Base-by-base conservation (phyloP, 2,797 vertebrate species). In the Merluccius polli region DNA sequence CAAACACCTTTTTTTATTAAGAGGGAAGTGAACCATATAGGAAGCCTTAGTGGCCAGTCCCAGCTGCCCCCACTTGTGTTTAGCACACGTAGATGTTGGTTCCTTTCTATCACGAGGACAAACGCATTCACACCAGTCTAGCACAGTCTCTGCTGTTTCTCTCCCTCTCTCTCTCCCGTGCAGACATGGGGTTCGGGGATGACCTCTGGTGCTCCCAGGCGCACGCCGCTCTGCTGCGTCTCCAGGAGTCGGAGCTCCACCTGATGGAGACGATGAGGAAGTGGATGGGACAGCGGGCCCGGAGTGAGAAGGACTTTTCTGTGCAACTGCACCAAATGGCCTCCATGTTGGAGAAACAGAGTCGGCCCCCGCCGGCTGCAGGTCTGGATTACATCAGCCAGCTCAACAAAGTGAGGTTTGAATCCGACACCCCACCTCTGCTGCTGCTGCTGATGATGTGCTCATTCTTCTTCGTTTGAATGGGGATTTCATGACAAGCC, bases 261-360 rank as follows among this genome's bases (percentile, higher is more conserved):
- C 92, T 98, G 67, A 95, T 99, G 94, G 98, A 99, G 87, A 91
- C 94, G 75, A 97, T 98, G 95, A 97, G 95, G 89, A 98, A 96
- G 86, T 98, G 97, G 97, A 97, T 99, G 94, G 92, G 89, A 1
- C 97, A 98, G 91, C 92, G 97, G 0, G 95, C 95, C 0, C 98
- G 96, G 93, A 97, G 96, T 0, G 96, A 99, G 87, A 89, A 95
- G 4, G 97, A 99, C 74, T 98, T 99, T 0, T 95, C 96, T 0
- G 88, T 91, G 2, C 93, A 97, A 87, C 93, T 99, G 78, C 98
- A 97, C 77, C 94, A 97, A 83, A 98, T 98, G 96, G 91, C 90
- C 21, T 83, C 85, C 69, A 82, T 94, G 68, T 93, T 92, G 69
- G 96, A 96, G 79, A 95, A 94, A 83, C 86, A 95, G 88, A 97